phyloP scores from a whole-genome alignment of 2,888 invertebrate genomes.

The Diadromus collaris region DNA sequence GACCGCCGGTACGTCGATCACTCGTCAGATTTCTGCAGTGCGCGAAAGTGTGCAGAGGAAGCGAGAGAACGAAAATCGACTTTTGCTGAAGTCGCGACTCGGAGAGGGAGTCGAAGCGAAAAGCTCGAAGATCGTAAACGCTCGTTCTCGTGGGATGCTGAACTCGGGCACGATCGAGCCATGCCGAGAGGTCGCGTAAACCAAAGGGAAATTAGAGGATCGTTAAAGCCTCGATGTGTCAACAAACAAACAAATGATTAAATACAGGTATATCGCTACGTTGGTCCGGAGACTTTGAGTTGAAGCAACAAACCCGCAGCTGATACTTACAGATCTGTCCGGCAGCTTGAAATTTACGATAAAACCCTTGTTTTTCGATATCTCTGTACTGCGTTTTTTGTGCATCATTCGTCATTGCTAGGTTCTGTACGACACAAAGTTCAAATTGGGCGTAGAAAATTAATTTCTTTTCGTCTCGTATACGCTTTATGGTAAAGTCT shows the following conservation, averaged over 20 bases:
- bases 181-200: slow-evolving; percentile 22
- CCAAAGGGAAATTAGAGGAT: slow-evolving; percentile 22
- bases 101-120: slow-evolving; percentile 15
- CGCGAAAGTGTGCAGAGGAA: slow-evolving; percentile 32
- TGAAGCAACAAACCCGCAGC: not conserved
- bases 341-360: slow-evolving; percentile 11
- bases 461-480: not conserved
- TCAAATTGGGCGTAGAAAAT: not conserved
- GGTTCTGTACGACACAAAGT: not conserved
- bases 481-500: not conserved
- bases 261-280: slow-evolving; percentile 17
- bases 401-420: not conserved
- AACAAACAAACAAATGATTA: slow-evolving; percentile 42
- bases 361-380: not conserved
- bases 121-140: slow-evolving; percentile 43
- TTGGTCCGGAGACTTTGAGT: slow-evolving; percentile 4
- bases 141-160: not conserved
- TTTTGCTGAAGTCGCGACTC: not conserved
- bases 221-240: slow-evolving; percentile 24
- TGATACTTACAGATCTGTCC: not conserved
- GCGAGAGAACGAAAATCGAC: slow-evolving; percentile 33
- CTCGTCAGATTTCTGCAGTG: slow-evolving; percentile 36
- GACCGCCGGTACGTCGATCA: slow-evolving; percentile 26
- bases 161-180: slow-evolving; percentile 31
- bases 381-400: not conserved